Percentiles rank a stretch among this genome's conserved stretches.
These are phyloP conservation scores for Thelaira solivaga DNA, from an alignment of 2,888 invertebrate species.

Conservation along the genomic window DNA sequence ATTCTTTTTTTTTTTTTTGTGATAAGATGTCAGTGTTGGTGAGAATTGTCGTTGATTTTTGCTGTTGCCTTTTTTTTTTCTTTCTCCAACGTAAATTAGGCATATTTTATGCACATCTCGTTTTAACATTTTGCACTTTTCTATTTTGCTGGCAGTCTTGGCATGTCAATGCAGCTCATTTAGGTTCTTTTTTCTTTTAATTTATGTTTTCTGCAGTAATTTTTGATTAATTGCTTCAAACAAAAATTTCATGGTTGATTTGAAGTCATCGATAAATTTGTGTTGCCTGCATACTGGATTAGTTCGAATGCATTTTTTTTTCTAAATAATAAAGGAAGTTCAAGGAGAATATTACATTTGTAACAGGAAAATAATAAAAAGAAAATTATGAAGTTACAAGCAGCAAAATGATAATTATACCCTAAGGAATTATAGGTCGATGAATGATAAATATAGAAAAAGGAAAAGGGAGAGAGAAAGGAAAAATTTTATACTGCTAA, in stretches of 20 bases:
- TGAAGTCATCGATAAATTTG: constrained; percentile 53
- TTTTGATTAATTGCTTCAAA: constrained; percentile 60
- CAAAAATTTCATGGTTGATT: constrained; percentile 57
- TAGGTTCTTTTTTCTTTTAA: constrained; percentile 1
- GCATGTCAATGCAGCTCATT: constrained; percentile 7
- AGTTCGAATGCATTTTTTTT: background rate
- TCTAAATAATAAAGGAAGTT: background rate
- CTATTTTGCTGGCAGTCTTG: constrained; percentile 18
- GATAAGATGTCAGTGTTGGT: constrained; percentile 32
- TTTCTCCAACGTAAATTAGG: constrained; percentile 51
- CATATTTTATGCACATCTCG: constrained; percentile 62
- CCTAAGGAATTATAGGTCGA: background rate
- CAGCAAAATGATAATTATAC: constrained; percentile 13
- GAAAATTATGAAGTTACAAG: constrained; percentile 9
- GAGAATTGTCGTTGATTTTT: constrained; percentile 24
- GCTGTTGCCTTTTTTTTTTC: constrained; percentile 6
- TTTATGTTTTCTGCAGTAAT: constrained; percentile 50
- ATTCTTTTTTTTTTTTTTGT: constrained; percentile 18
- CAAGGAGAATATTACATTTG: constrained; percentile 24
- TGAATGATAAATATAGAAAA: no score
- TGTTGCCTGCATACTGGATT: constrained; percentile 26
- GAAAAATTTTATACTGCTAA: no score
- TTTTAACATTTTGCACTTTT: constrained; percentile 32
- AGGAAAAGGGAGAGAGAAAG: no score
- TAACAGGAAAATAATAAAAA: background rate